These are phyloP conservation scores for Trachelus tabidus DNA, from an alignment of 2,888 invertebrate species.

Conservation along the genomic window DNA sequence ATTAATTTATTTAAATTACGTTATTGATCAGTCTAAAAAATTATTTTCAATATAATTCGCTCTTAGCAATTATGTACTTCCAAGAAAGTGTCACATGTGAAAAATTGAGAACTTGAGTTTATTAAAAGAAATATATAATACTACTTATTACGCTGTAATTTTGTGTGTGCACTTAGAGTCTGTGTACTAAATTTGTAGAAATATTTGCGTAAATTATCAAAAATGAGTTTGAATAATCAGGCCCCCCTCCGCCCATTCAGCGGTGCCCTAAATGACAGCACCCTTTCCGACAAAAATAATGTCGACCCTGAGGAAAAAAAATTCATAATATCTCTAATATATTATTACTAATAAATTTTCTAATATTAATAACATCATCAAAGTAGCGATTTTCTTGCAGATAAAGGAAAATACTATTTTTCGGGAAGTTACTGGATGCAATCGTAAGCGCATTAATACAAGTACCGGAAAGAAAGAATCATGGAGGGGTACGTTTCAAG, in stretches of 20 bases:
- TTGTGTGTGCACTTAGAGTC: background rate
- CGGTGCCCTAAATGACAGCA: background rate
- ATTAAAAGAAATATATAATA: background rate
- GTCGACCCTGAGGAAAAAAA: background rate
- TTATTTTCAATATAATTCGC: background rate
- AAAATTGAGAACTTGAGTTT: background rate
- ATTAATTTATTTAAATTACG: background rate
- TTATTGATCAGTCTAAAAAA: background rate
- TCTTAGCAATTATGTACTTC: background rate
- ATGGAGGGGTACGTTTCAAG: conserved; percentile 10
- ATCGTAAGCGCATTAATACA: conserved; percentile 20
- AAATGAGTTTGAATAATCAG: background rate
- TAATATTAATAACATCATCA: background rate
- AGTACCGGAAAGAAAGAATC: conserved; percentile 18
- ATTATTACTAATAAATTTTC: background rate
- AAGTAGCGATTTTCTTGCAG: background rate
- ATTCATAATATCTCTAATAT: background rate
- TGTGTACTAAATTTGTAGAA: background rate
- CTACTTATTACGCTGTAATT: background rate
- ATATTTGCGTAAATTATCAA: background rate
- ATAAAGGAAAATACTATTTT: background rate
- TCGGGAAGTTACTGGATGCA: background rate
- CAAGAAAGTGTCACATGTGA: background rate
- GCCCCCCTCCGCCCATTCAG: background rate
- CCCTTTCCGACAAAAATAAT: background rate